Evolutionary conservation across 2,113 vertebrate species (phyloP).

Genomic region (Osmerus eperlanus): DNA sequence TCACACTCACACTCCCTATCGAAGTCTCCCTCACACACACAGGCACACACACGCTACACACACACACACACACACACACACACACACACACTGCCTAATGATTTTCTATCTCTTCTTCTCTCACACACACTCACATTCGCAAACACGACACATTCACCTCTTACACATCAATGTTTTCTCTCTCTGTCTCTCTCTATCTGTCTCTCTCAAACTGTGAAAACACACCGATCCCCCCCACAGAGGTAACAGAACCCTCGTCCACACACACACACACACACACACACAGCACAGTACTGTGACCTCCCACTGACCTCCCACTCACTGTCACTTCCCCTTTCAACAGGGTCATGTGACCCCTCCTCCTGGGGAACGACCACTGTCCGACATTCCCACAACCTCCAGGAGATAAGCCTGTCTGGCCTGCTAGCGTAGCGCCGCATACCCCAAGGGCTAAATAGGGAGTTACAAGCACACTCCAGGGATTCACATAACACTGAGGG

Average conservation of each 20-base stretch:
- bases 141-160: neutral
- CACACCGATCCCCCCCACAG: no score
- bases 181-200: no score
- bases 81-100: neutral
- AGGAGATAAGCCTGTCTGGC: conserved; percentile 30
- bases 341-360: conserved; percentile 26
- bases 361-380: conserved; percentile 29
- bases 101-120: neutral
- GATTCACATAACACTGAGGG: conserved; percentile 21
- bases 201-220: no score
- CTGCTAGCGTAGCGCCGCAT: neutral
- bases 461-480: conserved; percentile 27
- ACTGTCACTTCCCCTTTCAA: conserved; percentile 25
- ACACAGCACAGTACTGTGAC: conserved; percentile 10
- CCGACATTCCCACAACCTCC: conserved; percentile 20
- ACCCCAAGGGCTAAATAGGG: conserved; percentile 27
- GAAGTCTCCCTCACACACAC: neutral
- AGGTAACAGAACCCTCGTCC: no score
- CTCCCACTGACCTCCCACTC: conserved; percentile 21
- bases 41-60: no score
- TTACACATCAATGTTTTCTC: no score
- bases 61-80: neutral
- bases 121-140: conserved; percentile 1
- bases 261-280: no score
- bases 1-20: neutral